Conservation (phyloP, 2,888 invertebrate species). For the Drosophila mimica region DNA sequence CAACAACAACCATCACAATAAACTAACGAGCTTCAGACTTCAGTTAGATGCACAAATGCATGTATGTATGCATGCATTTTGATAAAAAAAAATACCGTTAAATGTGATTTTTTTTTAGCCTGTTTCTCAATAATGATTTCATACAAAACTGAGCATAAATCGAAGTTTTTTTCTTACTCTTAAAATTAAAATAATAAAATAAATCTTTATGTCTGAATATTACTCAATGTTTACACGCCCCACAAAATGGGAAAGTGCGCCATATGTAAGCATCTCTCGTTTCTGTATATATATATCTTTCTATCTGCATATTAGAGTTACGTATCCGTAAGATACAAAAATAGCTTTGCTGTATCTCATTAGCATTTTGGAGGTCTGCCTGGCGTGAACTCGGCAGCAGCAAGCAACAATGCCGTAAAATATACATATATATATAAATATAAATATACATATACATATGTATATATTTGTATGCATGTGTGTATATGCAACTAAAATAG, state of each 20-base stretch:
- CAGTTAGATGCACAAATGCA: slow-evolving; percentile 10
- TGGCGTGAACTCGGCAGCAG: slow-evolving; percentile 39
- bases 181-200: not conserved
- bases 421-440: not conserved
- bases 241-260: slow-evolving; percentile 10
- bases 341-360: slow-evolving; percentile 55
- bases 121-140: not conserved
- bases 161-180: not conserved
- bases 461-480: not conserved
- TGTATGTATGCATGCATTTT: slow-evolving; percentile 8
- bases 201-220: not conserved
- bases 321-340: slow-evolving; percentile 61
- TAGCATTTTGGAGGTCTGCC: slow-evolving; percentile 71
- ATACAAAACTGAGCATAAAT: not conserved
- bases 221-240: slow-evolving; percentile 21
- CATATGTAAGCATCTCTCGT: slow-evolving; percentile 11
- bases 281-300: not conserved
- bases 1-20: slow-evolving; percentile 18
- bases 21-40: slow-evolving; percentile 20
- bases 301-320: slow-evolving; percentile 21
- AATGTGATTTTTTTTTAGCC: not conserved
- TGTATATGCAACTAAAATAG: slow-evolving; percentile 39
- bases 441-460: not conserved
- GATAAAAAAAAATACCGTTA: slow-evolving; percentile 57
- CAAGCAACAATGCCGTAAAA: slow-evolving; percentile 62